Percentiles rank a stretch among this genome's conserved stretches.
Evolutionary conservation across 2,797 vertebrate species (phyloP).

Genomic region (Sebastes trivittatus): DNA sequence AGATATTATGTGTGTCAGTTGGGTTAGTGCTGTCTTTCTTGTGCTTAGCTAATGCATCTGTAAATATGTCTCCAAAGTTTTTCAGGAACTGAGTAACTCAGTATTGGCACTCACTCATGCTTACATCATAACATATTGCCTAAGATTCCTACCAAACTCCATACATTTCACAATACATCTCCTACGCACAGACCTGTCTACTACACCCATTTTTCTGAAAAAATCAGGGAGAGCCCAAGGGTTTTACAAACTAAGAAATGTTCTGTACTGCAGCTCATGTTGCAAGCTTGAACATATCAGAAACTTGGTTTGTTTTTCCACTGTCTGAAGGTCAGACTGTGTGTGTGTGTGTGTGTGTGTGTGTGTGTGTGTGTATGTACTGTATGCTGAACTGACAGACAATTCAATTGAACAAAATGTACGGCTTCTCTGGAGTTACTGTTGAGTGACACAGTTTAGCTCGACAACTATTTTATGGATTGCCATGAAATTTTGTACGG

Average conservation of each 20-base stretch:
- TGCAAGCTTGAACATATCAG: constrained; percentile 18
- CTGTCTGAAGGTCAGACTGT: neutral
- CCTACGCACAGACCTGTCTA: neutral
- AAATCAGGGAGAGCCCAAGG: neutral
- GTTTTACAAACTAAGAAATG: neutral
- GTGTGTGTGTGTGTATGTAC: neutral
- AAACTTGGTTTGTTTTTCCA: neutral
- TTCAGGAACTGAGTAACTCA: neutral
- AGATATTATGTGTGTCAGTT: neutral
- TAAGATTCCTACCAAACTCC: neutral
- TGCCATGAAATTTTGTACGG: neutral
- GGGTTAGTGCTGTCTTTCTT: neutral
- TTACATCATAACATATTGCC: neutral
- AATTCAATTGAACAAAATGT: neutral
- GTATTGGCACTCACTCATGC: neutral
- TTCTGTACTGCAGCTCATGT: neutral
- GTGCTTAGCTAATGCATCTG: neutral
- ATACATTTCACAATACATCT: constrained; percentile 5
- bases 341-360: neutral
- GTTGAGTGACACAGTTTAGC: neutral
- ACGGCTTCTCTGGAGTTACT: neutral
- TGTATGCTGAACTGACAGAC: neutral
- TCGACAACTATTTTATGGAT: neutral
- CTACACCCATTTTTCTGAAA: neutral
- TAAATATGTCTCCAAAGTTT: neutral